phyloP scores from a whole-genome alignment of 2,113 vertebrate genomes.

The Syngnathus floridae region DNA sequence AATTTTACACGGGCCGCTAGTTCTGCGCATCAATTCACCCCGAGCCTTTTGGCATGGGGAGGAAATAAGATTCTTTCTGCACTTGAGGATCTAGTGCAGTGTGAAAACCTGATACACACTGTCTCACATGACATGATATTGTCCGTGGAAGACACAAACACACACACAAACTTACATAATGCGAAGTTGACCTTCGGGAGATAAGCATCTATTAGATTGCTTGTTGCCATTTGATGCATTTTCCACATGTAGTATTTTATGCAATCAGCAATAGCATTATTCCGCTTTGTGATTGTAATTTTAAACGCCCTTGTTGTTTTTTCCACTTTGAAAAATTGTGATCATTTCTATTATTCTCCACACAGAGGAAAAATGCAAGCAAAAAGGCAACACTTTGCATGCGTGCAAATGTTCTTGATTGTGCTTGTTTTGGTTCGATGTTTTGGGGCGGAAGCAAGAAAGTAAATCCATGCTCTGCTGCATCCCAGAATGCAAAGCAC shows the following conservation, averaged over 20 bases:
- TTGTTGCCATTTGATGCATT: neutral
- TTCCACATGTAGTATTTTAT: neutral
- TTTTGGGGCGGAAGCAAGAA: conserved; percentile 13
- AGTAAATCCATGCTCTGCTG: conserved; percentile 11
- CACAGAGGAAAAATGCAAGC: neutral
- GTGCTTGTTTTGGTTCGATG: neutral
- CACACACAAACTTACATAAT: conserved; percentile 5
- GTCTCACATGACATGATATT: conserved; percentile 20
- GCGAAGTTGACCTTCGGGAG: conserved; percentile 9
- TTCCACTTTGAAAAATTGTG: neutral
- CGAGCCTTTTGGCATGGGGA: conserved; percentile 35
- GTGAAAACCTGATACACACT: conserved; percentile 28
- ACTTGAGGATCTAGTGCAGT: conserved; percentile 42
- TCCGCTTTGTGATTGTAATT: too few species aligned
- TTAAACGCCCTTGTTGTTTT: neutral
- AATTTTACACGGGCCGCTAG: conserved; percentile 54
- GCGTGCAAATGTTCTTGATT: conserved; percentile 5
- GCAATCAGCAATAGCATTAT: neutral
- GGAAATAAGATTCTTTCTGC: conserved; percentile 52
- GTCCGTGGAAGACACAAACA: neutral
- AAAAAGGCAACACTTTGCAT: neutral
- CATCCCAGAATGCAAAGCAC: conserved; percentile 11
- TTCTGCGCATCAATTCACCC: conserved; percentile 51
- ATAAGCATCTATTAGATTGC: neutral
- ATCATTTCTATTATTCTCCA: neutral